phyloP scores from a whole-genome alignment of 2,888 invertebrate species.

The Diachrysia chrysitis region DNA sequence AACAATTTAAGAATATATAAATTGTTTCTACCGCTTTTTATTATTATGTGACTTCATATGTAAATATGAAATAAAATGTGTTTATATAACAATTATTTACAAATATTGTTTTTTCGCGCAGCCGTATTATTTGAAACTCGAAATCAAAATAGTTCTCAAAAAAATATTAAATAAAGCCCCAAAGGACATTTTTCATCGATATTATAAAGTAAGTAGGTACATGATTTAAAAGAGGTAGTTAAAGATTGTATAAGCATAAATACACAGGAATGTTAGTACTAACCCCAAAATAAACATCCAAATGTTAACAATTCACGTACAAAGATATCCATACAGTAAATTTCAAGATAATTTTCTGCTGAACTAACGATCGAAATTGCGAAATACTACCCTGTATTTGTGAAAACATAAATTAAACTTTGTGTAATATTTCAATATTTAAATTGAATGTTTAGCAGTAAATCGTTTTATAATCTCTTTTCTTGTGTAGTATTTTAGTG shows the following conservation, averaged over 20 bases:
- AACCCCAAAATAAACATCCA: neutral
- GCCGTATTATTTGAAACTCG: slow-evolving; percentile 3
- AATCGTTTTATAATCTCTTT: neutral
- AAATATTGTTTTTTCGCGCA: slow-evolving; percentile 19
- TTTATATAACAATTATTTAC: slow-evolving; percentile 2
- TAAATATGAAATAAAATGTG: slow-evolving; percentile 9
- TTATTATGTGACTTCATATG: neutral
- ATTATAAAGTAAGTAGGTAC: neutral
- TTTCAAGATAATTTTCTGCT: neutral
- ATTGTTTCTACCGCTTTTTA: neutral
- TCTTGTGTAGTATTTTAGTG: neutral
- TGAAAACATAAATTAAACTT: neutral
- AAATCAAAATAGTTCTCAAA: neutral
- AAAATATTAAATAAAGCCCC: neutral
- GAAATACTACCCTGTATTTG: neutral
- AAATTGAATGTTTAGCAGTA: slow-evolving; percentile 3
- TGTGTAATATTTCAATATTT: neutral
- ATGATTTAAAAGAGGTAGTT: neutral
- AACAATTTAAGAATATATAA: neutral
- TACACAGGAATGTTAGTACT: slow-evolving; percentile 1
- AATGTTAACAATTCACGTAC: neutral
- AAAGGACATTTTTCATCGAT: neutral
- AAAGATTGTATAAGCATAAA: neutral
- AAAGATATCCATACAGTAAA: neutral
- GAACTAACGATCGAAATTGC: neutral